These are phyloP conservation scores for Agapostemon virescens DNA, from an alignment of 2,888 invertebrate species.

Conservation along the genomic window DNA sequence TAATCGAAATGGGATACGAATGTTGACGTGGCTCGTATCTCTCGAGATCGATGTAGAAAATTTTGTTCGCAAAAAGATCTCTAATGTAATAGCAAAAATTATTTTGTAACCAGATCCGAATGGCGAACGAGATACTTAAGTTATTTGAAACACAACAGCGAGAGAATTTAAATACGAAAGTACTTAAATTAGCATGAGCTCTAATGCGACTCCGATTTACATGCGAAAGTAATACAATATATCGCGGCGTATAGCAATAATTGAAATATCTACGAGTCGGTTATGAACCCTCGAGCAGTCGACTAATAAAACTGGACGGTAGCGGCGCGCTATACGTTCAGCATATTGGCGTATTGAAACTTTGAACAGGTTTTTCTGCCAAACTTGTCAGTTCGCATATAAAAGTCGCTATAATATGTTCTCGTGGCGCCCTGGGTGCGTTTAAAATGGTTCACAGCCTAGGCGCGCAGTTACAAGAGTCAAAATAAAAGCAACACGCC, in stretches of 20 bases:
- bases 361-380: conserved; percentile 3
- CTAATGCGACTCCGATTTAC: neutral
- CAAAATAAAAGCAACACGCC: neutral
- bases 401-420: neutral
- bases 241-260: neutral
- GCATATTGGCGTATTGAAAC: neutral
- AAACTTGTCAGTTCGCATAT: neutral
- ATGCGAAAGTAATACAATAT: neutral
- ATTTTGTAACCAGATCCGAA: no score
- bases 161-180: neutral
- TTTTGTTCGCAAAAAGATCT: no score
- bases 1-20: no score
- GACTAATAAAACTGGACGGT: neutral
- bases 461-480: neutral
- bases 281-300: neutral
- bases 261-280: neutral
- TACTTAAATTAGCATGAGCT: neutral
- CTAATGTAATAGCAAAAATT: no score
- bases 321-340: neutral
- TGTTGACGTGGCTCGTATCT: no score
- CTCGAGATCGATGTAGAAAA: no score
- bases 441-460: neutral
- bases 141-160: no score
- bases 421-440: neutral
- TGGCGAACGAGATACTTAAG: no score